phyloP scores from a whole-genome alignment of 2,113 vertebrate genomes.

The Serilophus lunatus region DNA sequence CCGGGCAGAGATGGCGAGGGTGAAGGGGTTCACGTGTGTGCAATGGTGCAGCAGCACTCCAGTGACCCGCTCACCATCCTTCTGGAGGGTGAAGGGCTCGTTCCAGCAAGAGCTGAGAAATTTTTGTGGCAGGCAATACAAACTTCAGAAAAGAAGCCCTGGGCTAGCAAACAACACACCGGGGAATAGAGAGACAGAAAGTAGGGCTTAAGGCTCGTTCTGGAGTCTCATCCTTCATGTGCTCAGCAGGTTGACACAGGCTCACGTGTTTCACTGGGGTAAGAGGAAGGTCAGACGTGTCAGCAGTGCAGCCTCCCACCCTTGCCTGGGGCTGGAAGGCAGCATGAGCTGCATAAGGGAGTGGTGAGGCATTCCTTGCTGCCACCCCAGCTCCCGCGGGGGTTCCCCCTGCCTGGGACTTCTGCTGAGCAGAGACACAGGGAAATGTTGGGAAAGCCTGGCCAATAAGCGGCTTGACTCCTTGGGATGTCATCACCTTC shows the following conservation, averaged over 20 bases:
- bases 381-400: accelerated
- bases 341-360: not conserved
- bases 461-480: not conserved
- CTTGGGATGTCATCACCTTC: not conserved
- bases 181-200: accelerated
- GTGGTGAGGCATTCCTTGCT: not conserved
- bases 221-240: not conserved
- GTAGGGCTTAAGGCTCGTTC: not conserved
- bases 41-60: slow-evolving; percentile 91
- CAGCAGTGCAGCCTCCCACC: not conserved
- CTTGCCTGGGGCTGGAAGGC: not conserved
- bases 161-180: not conserved
- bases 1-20: slow-evolving; percentile 83
- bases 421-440: accelerated
- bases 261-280: not conserved
- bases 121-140: not conserved
- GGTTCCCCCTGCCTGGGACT: not conserved
- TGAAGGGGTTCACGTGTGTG: slow-evolving; percentile 82
- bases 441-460: not conserved
- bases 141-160: not conserved
- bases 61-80: slow-evolving; percentile 73
- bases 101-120: slow-evolving; percentile 65
- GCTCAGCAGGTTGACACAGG: slow-evolving; percentile 5
- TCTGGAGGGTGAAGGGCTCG: slow-evolving; percentile 85
- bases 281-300: slow-evolving; percentile 21